Evolutionary conservation across 2,888 invertebrate species (phyloP).

Genomic region (Polyploca ridens): DNA sequence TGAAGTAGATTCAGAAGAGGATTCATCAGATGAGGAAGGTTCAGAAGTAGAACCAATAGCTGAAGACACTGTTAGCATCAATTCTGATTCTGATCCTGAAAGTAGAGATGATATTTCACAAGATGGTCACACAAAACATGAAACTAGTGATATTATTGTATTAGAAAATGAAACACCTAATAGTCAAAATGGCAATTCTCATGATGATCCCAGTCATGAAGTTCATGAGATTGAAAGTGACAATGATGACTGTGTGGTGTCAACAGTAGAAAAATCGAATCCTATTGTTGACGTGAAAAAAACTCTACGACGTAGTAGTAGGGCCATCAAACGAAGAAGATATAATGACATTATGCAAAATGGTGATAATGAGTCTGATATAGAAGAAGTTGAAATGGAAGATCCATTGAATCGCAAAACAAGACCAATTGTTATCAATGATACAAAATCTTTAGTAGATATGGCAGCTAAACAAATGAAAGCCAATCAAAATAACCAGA

Average conservation of each 20-base stretch:
- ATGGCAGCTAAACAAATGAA: conserved; percentile 85
- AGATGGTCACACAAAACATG: conserved; percentile 44
- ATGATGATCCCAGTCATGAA: conserved; percentile 55
- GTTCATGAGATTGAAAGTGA: conserved; percentile 74
- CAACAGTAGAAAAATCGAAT: conserved; percentile 46
- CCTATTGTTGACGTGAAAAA: neutral
- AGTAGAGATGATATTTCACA: conserved; percentile 54
- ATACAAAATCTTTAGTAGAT: conserved; percentile 88
- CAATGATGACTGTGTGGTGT: conserved; percentile 76
- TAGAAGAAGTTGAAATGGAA: conserved; percentile 86
- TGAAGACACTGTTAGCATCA: conserved; percentile 69
- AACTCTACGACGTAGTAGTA: conserved; percentile 60
- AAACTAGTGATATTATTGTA: conserved; percentile 52
- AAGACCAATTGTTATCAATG: conserved; percentile 86
- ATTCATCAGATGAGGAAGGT: conserved; percentile 52
- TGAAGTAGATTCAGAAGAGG: conserved; percentile 55
- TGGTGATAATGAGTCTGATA: conserved; percentile 85
- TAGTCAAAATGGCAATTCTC: conserved; percentile 52
- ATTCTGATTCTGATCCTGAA: conserved; percentile 66
- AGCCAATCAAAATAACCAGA: conserved; percentile 55
- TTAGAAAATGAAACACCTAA: conserved; percentile 51
- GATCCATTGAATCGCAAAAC: conserved; percentile 78
- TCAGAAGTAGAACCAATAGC: conserved; percentile 50
- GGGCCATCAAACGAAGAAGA: conserved; percentile 81
- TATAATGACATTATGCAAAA: conserved; percentile 82